Percentiles rank a stretch among this genome's conserved stretches.
phyloP scores from a whole-genome alignment of 1,140 invertebrate genomes.

The Bombus waltoni region DNA sequence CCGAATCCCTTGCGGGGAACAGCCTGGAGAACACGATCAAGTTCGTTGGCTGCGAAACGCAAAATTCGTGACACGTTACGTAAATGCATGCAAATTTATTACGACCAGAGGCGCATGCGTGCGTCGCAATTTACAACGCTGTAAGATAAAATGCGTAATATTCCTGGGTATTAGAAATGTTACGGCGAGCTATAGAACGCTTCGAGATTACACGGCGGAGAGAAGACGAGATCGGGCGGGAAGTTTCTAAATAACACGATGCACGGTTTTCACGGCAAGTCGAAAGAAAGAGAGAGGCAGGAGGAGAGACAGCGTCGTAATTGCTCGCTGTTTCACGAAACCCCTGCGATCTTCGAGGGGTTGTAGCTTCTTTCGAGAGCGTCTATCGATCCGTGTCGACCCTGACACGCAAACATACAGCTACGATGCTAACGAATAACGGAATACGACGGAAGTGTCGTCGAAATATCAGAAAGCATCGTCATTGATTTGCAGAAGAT shows the following conservation, averaged over 20 bases:
- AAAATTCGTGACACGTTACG: constrained; percentile 29
- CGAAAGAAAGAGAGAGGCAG: background rate
- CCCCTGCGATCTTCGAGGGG: constrained; percentile 21
- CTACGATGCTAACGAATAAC: background rate
- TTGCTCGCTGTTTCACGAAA: constrained; percentile 17
- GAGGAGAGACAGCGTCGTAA: background rate
- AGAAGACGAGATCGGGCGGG: background rate
- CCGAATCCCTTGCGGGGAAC: background rate
- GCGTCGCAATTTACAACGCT: constrained; percentile 16
- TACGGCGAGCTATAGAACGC: constrained; percentile 12
- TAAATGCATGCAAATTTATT: constrained; percentile 40
- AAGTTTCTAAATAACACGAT: constrained; percentile 42
- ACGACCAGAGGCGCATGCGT: background rate
- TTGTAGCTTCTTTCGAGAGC: constrained; percentile 13
- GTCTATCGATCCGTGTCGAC: constrained; percentile 14
- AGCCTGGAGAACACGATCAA: background rate
- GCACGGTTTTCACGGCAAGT: constrained; percentile 5
- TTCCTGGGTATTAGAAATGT: constrained; percentile 39
- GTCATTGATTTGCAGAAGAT: background rate
- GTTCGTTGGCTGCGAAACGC: background rate
- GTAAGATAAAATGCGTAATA: constrained; percentile 39
- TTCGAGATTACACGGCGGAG: constrained; percentile 30
- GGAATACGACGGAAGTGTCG: background rate
- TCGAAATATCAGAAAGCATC: background rate
- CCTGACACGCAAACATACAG: background rate